Evolutionary conservation across 2,113 vertebrate genomes (phyloP), one percentile per base, ranked within the genome.

Genomic region (Anhinga rufa): DNA sequence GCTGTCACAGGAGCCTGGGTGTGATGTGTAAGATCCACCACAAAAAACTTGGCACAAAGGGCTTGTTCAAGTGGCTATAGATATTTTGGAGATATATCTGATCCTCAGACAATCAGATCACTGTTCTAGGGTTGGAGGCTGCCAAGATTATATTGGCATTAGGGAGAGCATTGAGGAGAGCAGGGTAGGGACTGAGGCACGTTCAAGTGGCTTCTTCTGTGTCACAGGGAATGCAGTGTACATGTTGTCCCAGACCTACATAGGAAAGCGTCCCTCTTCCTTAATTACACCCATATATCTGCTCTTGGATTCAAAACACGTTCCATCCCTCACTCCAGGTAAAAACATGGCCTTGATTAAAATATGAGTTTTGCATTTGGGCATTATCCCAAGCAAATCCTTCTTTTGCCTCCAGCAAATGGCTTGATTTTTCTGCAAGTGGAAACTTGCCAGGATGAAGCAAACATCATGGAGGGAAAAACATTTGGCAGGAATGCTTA

Each of bases 401-500:
- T 94, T 80, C 54, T 80, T 72, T 69, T 49, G 69, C 92, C 60
- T 92, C 36, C 78, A 93, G 88, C 86, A 92, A 97, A 94, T 93
- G 83, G 77, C 54, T 93, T 85, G 65, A 61, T 89, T 95, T 94
- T 92, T 36, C 65, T 87, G 77, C 83, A 93, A 54, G 44, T 87
- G 96, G 96, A 96, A 95, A 65, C 62, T 5, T 95, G 94, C 95
- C 96, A 97, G 92, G 70, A 93, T 77, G 88, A 93, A 82, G 91
- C 58, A 95, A 95, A 94, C 90, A 96, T 90, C 82, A 28, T 36
- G 71, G 71, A 94, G 66, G 88, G 83, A 94, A 97, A 91, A 97
- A 79, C 65, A 92, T 91, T 94, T 97, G 95, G 94, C 95, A 97
- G 48, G 54, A 82, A 32, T 7, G 22, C 26, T 29, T 21, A 85